These are phyloP conservation scores for Galbula dea DNA, from an alignment of 2,113 vertebrate species.

Conservation along the genomic window DNA sequence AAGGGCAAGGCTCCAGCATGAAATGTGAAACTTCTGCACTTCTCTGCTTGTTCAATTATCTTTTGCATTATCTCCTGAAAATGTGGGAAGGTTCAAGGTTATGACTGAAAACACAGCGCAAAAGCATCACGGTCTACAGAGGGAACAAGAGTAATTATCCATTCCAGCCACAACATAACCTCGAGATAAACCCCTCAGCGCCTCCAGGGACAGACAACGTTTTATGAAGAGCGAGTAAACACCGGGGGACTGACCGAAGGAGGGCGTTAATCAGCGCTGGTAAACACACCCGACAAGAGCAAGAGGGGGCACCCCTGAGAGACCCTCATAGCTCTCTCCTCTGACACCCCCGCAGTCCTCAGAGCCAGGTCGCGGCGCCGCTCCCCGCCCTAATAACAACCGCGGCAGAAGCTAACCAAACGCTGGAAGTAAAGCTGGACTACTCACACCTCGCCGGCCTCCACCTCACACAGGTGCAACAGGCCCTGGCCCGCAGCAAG, in stretches of 20 bases:
- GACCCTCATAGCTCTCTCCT: not conserved
- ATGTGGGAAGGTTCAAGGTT: not conserved
- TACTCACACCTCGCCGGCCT: not conserved
- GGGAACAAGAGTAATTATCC: not conserved
- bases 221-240: too few species aligned
- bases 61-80: not conserved
- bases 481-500: not conserved
- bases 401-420: not conserved
- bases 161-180: rapidly evolving
- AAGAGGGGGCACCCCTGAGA: too few species aligned
- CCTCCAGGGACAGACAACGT: rapidly evolving
- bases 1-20: not conserved
- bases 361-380: not conserved
- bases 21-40: not conserved
- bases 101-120: rapidly evolving
- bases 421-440: rapidly evolving
- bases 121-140: not conserved
- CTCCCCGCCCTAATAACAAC: not conserved
- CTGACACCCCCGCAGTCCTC: not conserved
- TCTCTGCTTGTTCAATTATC: not conserved
- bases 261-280: too few species aligned
- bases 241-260: not conserved
- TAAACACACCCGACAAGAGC: not conserved
- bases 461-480: not conserved
- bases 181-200: not conserved